A percentile compares a stretch with the other conserved stretches of the same genome.
These are phyloP conservation scores for Amazona vittata DNA, from an alignment of 2,113 vertebrate species.

Conservation along the genomic window DNA sequence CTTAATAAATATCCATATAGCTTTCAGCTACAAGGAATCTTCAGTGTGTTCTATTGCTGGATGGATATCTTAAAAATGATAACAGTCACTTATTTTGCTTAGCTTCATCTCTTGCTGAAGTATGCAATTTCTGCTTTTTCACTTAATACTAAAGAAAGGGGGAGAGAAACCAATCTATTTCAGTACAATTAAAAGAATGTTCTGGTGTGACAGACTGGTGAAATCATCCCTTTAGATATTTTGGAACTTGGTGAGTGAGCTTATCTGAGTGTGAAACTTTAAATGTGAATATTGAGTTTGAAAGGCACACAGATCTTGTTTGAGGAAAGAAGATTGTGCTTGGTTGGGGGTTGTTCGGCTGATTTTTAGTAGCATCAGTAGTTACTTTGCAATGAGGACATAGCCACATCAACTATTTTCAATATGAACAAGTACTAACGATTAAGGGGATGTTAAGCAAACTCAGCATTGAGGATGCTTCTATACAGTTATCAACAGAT, in stretches of 20 bases:
- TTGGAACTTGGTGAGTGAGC: not conserved
- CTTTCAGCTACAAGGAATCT: not conserved
- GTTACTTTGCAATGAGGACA: not conserved
- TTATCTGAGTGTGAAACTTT: not conserved
- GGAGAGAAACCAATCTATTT: not conserved
- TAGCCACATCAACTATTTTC: not conserved
- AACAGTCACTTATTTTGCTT: not conserved
- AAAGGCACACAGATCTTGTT: not conserved
- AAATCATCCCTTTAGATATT: not conserved
- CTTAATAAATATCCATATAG: not conserved
- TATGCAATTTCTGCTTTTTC: not conserved
- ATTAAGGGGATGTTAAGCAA: not conserved
- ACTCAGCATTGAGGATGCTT: not conserved
- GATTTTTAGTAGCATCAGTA: not conserved
- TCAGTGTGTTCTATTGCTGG: accelerated
- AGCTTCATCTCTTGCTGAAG: not conserved
- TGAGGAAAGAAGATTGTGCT: not conserved
- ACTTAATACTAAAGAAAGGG: not conserved
- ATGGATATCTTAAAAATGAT: not conserved
- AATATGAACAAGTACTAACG: not conserved
- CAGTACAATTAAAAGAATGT: not conserved
- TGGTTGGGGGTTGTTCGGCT: not conserved
- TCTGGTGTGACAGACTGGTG: not conserved
- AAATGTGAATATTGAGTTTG: not conserved
- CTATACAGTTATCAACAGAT: not conserved